Evolutionary conservation across 1,140 invertebrate species (phyloP).

Genomic region (Yoshiicerus persimilis): DNA sequence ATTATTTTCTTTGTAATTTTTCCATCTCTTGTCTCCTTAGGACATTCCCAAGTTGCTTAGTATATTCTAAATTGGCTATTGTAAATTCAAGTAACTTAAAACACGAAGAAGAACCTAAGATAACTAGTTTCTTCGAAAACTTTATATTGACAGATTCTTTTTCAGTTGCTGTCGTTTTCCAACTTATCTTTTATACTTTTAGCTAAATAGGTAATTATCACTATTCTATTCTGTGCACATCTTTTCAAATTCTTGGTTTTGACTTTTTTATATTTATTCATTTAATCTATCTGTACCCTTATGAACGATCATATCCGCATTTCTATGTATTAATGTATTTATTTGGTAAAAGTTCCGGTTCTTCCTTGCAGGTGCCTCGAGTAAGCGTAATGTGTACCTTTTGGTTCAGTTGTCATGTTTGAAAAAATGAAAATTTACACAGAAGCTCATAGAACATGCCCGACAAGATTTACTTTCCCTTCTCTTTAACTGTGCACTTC

Average conservation of each 20-base stretch:
- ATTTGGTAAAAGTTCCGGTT: slow-evolving; percentile 17
- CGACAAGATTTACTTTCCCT: background rate
- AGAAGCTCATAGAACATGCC: slow-evolving; percentile 9
- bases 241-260: background rate
- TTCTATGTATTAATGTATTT: background rate
- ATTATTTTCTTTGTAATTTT: background rate
- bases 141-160: background rate
- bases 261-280: too few species aligned
- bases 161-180: background rate
- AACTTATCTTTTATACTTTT: background rate
- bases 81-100: background rate
- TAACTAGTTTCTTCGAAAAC: background rate
- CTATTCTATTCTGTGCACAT: background rate
- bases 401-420: slow-evolving; percentile 4
- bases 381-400: slow-evolving; percentile 16
- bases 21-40: background rate
- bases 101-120: background rate
- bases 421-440: background rate
- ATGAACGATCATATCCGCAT: background rate
- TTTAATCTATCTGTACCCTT: background rate
- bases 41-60: background rate
- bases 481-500: background rate
- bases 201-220: background rate
- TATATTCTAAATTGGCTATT: background rate
- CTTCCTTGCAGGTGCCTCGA: slow-evolving; percentile 1